Evolutionary conservation across 2,797 vertebrate genomes (phyloP).

Genomic region (Hephaestus fuliginosus): DNA sequence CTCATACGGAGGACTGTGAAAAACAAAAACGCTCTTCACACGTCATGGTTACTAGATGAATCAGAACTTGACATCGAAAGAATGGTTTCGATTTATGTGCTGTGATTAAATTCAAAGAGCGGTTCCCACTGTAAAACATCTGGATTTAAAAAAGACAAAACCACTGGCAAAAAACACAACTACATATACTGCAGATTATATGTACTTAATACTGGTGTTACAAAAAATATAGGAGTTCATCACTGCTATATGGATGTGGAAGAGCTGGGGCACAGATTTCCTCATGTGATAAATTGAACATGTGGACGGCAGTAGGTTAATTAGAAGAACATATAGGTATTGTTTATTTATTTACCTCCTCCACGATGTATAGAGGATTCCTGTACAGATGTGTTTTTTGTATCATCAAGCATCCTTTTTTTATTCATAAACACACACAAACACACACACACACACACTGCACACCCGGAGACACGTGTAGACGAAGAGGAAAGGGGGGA

Average conservation of each 20-base stretch:
- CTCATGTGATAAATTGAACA: slow-evolving; percentile 8
- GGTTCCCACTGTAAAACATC: background rate
- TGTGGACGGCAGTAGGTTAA: slow-evolving; percentile 1
- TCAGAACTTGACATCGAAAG: slow-evolving; percentile 41
- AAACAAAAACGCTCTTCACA: slow-evolving; percentile 49
- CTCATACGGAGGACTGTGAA: background rate
- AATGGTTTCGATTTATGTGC: slow-evolving; percentile 19
- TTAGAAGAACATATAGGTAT: background rate
- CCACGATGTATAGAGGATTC: background rate
- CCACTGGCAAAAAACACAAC: background rate
- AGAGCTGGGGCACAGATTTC: background rate
- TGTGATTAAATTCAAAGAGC: slow-evolving; percentile 31
- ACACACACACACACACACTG: slow-evolving; percentile 25
- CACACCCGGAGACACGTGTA: background rate
- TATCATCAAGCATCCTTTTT: background rate
- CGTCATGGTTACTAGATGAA: slow-evolving; percentile 59
- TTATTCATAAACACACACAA: background rate
- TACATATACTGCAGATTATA: background rate
- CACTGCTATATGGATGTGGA: background rate
- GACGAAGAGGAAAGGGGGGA: slow-evolving; percentile 10
- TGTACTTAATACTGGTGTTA: too few relatives aligned
- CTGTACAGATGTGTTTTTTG: background rate
- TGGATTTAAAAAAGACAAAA: slow-evolving; percentile 6
- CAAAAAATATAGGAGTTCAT: background rate
- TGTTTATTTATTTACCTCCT: slow-evolving; percentile 2